Evolutionary conservation across 2,888 invertebrate genomes (phyloP), one percentile per base, ranked within the genome.

Genomic region (Sipunculus nudus): DNA sequence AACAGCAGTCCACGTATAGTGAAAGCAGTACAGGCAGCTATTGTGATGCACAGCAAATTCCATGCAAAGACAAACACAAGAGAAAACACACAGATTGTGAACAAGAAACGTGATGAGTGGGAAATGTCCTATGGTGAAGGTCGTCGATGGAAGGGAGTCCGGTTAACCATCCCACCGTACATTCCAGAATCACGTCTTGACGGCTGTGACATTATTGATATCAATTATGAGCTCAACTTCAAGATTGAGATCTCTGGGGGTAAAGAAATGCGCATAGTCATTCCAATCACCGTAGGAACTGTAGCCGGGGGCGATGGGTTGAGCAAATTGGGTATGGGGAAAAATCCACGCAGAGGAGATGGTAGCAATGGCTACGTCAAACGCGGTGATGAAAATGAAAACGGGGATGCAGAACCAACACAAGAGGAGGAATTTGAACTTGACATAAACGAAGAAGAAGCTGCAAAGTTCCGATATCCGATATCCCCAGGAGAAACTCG

Each of bases 131-230:
- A 73, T 13, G 78, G 77, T n/a, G 79, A 81, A 48, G 79, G 79
- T 1, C 68, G 81, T 4, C 66, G 74, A 10, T 83, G 83, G 83
- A 78, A 75, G 49, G 74, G 74, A 62, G 79, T 81, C 1, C 70
- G 78, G 13, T 66, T 82, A 4, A 65, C 77, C 5, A 74, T 82
- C 10, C 82, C 82, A 4, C 79, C 80, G 1, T 82, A 81, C 65
- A 78, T 81, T 26, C 83, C 83, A 0, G 82, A 82, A 66, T 77
- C 81, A 0, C 68, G 71, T 6, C 68, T 83, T 25, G 77, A 80
- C 38, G 75, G 72, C 54, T 82, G 82, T 68, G 81, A 81, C 67
- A 79, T 83, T 62, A 83, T 83, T 31, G 80, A 81, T 52, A 73
- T 83, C 48, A 60, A 71, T 6, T 83, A 83, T 59, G 59, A 71